Conservation (phyloP, 2,797 vertebrate species). For the Antennarius maculatus region DNA sequence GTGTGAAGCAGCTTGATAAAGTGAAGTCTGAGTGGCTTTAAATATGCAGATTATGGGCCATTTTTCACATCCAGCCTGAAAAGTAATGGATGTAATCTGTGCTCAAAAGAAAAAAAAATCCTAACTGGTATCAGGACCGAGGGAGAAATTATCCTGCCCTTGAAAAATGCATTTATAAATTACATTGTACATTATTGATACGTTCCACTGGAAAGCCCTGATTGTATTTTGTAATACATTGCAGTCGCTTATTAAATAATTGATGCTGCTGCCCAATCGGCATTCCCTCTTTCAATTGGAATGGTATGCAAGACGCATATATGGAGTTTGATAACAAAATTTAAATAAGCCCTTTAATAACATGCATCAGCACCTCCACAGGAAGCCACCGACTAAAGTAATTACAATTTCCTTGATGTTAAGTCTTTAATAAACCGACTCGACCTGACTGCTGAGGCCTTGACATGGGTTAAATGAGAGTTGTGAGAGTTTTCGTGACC, state of each 20-base stretch:
- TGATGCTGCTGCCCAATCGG: slow-evolving; percentile 46
- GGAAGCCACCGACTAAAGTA: slow-evolving; percentile 39
- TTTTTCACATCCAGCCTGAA: slow-evolving; percentile 33
- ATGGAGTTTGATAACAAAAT: slow-evolving; percentile 29
- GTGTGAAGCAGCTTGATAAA: slow-evolving; percentile 23
- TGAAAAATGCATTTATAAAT: slow-evolving; percentile 65
- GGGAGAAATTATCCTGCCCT: slow-evolving; percentile 41
- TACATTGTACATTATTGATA: slow-evolving; percentile 71
- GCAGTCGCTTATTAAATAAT: slow-evolving; percentile 67
- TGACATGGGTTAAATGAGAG: slow-evolving; percentile 48
- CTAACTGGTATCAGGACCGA: slow-evolving; percentile 17
- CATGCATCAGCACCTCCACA: slow-evolving; percentile 46
- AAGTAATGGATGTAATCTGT: slow-evolving; percentile 25
- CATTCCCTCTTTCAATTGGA: slow-evolving; percentile 35
- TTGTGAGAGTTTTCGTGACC: slow-evolving; percentile 32
- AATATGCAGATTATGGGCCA: slow-evolving; percentile 34
- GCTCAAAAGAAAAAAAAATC: slow-evolving; percentile 4
- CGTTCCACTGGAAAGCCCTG: slow-evolving; percentile 53
- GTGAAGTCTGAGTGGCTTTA: slow-evolving; percentile 27
- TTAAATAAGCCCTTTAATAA: slow-evolving; percentile 50
- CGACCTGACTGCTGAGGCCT: slow-evolving; percentile 16
- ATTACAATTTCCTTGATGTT: slow-evolving; percentile 57
- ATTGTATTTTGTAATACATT: slow-evolving; percentile 70
- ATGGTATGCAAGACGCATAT: slow-evolving; percentile 33
- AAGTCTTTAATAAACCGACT: slow-evolving; percentile 39